A percentile compares a stretch with the other conserved stretches of the same genome.
Evolutionary conservation across 2,888 invertebrate genomes (phyloP).

Genomic region (Dioctria linearis): DNA sequence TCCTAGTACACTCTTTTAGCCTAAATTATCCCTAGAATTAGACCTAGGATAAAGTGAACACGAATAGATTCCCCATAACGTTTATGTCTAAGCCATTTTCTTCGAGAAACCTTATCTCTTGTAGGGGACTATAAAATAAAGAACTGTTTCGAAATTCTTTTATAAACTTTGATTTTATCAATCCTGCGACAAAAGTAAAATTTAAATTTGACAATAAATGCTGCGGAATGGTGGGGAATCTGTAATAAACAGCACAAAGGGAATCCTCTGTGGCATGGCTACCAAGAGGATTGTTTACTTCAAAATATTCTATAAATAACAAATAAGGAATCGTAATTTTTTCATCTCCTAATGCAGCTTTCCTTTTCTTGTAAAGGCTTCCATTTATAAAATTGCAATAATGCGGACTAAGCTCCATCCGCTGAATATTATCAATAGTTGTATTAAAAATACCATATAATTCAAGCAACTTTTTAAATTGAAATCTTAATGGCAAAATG

Average conservation of each 20-base stretch:
- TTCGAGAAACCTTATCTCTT: slow-evolving; percentile 27
- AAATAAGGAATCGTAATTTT: slow-evolving; percentile 44
- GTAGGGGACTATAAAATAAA: slow-evolving; percentile 36
- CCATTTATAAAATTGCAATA: slow-evolving; percentile 1
- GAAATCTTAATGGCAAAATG: no score
- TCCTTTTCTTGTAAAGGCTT: background rate
- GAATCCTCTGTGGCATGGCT: slow-evolving; percentile 27
- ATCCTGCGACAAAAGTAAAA: slow-evolving; percentile 54
- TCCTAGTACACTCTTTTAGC: no score
- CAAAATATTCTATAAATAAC: slow-evolving; percentile 38
- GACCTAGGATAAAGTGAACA: no score
- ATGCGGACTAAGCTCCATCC: background rate
- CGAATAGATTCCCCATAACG: no score
- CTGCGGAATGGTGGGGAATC: background rate
- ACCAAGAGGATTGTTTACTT: slow-evolving; percentile 39
- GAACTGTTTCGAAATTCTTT: slow-evolving; percentile 54
- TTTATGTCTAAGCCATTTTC: background rate
- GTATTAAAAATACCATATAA: no score
- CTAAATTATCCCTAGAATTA: no score
- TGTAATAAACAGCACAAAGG: background rate
- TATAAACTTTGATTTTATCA: slow-evolving; percentile 51
- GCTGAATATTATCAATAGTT: background rate
- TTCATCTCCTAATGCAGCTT: background rate
- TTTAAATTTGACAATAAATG: slow-evolving; percentile 54
- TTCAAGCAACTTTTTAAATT: no score